phyloP scores from a whole-genome alignment of 2,888 invertebrate genomes.

The Tipula helvola region DNA sequence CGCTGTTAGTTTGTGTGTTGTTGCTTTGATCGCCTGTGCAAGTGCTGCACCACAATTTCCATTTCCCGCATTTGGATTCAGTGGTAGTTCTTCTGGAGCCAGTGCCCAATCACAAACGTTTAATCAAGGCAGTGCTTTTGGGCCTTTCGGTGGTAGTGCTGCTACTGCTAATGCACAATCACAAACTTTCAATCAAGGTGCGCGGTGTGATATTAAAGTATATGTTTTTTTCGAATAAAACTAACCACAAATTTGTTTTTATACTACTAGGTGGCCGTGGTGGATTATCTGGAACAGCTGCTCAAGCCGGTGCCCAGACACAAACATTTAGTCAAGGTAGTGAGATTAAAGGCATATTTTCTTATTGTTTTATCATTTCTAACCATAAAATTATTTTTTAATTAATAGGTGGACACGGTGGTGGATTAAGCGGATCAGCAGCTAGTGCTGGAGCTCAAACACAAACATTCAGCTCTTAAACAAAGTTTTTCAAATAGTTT shows the following conservation, averaged over 20 bases:
- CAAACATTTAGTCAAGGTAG: neutral
- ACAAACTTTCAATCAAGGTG: neutral
- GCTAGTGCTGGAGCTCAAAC: neutral
- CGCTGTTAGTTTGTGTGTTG: neutral
- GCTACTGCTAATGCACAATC: neutral
- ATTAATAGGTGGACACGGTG: neutral
- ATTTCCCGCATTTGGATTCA: neutral
- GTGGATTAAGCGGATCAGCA: neutral
- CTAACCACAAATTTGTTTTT: neutral
- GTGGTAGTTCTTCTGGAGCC: neutral
- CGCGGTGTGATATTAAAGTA: neutral
- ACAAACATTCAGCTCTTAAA: neutral
- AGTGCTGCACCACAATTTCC: neutral
- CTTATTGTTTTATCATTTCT: neutral
- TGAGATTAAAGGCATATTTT: neutral
- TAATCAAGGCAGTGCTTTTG: neutral
- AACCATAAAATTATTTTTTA: neutral
- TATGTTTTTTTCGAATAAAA: neutral
- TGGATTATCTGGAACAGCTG: neutral
- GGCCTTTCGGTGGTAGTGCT: neutral
- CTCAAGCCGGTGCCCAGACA: neutral
- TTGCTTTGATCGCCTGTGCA: neutral
- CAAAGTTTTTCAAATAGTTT: neutral
- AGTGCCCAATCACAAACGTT: constrained; percentile 6
- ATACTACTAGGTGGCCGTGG: neutral